Percentiles rank a stretch among this genome's conserved stretches.
These are phyloP conservation scores for Pelvicachromis taeniatus DNA, from an alignment of 2,113 vertebrate genomes.

Conservation along the genomic window DNA sequence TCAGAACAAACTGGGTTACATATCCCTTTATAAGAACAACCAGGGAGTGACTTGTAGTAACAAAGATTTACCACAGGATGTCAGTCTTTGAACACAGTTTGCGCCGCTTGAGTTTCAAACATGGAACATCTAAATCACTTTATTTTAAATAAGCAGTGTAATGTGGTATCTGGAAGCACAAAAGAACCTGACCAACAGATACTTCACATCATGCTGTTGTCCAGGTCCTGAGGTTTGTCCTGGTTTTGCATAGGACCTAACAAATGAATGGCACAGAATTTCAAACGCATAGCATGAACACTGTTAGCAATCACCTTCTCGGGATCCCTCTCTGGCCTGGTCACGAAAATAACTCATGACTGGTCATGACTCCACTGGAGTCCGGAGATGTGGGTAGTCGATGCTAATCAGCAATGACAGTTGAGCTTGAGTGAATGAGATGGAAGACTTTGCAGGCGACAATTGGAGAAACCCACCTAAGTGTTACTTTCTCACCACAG, in stretches of 20 bases:
- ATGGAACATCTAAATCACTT: background rate
- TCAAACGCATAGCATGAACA: background rate
- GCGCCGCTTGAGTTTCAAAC: background rate
- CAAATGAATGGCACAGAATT: slow-evolving; percentile 42
- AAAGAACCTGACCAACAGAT: background rate
- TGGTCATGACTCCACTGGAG: too few species aligned
- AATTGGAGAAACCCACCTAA: too few species aligned
- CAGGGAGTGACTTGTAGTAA: slow-evolving; percentile 7
- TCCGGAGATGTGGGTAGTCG: too few species aligned
- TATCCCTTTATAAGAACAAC: background rate
- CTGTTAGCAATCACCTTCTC: slow-evolving; percentile 14
- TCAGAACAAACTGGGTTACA: background rate
- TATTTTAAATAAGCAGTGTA: background rate
- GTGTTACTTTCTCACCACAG: slow-evolving; percentile 90
- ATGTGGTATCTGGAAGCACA: too few species aligned
- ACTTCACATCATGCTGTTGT: slow-evolving; percentile 48
- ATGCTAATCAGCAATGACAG: too few species aligned
- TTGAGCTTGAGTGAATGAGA: too few species aligned
- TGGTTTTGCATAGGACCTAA: slow-evolving; percentile 31
- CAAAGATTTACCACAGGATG: slow-evolving; percentile 15
- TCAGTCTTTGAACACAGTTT: slow-evolving; percentile 1
- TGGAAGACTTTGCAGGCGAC: too few species aligned
- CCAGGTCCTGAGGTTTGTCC: slow-evolving; percentile 52
- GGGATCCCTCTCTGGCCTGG: slow-evolving; percentile 75
- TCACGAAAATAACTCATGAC: slow-evolving; percentile 95